Percentiles rank a stretch among this genome's conserved stretches.
Conservation (phyloP, 2,113 vertebrate genomes). For the Hipposideros armiger region DNA sequence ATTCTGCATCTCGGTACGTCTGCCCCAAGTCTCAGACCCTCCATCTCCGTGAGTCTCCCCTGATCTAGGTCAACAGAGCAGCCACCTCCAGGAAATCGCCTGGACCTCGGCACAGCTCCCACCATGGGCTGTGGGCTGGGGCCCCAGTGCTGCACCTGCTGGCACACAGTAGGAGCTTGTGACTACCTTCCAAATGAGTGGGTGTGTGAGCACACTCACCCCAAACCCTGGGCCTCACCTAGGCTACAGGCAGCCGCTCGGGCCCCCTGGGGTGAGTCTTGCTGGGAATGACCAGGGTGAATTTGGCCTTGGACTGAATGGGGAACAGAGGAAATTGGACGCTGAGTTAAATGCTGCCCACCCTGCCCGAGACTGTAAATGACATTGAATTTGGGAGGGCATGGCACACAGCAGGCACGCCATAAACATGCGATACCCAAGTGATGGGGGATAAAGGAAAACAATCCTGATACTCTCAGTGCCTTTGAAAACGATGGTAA, state of each 20-base stretch:
- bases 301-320: neutral
- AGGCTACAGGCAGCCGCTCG: neutral
- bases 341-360: accelerated
- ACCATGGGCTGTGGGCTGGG: neutral
- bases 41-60: neutral
- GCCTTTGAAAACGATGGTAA: neutral
- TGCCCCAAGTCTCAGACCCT: neutral
- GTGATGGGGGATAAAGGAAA: neutral
- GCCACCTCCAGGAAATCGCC: neutral
- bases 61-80: too few species aligned
- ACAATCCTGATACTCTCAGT: accelerated
- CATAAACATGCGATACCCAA: accelerated
- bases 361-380: neutral
- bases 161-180: neutral
- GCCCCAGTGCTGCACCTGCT: accelerated
- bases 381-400: neutral
- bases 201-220: neutral
- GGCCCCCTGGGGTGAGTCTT: neutral
- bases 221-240: neutral
- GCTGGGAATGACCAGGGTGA: neutral
- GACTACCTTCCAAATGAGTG: neutral
- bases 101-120: neutral
- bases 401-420: neutral
- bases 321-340: neutral
- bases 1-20: neutral